Conservation (phyloP, 2,888 invertebrate species). For the Cecidostiba fungosa region DNA sequence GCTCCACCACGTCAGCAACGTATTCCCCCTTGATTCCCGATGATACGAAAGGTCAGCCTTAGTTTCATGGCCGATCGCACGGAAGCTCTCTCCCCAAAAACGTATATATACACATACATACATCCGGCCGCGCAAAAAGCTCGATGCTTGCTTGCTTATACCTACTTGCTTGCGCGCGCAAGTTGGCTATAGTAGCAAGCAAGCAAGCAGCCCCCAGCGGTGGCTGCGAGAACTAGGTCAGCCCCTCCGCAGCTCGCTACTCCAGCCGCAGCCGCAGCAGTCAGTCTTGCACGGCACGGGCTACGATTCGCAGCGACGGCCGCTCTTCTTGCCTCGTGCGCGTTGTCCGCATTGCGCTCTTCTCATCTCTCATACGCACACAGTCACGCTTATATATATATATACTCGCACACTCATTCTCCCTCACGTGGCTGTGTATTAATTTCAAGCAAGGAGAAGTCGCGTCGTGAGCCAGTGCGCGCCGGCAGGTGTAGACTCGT, state of each 20-base stretch:
- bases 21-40: no score
- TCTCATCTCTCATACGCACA: background rate
- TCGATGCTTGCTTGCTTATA: no score
- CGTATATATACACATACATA: no score
- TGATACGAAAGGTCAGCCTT: background rate
- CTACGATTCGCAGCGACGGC: slow-evolving; percentile 63
- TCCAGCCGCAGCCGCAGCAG: slow-evolving; percentile 26
- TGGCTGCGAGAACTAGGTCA: slow-evolving; percentile 57
- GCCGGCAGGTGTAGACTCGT: no score
- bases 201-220: slow-evolving; percentile 1
- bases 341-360: slow-evolving; percentile 14
- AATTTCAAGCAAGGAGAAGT: no score
- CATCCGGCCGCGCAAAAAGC: no score
- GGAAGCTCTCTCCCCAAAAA: background rate
- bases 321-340: background rate
- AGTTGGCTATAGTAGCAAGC: slow-evolving; percentile 22
- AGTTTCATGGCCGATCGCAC: background rate
- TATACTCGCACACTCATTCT: background rate
- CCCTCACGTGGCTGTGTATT: background rate
- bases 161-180: slow-evolving; percentile 58
- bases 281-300: slow-evolving; percentile 69
- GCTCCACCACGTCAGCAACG: no score
- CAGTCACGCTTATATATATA: background rate
- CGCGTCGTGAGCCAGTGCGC: background rate
- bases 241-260: slow-evolving; percentile 18